phyloP scores from a whole-genome alignment of 2,797 vertebrate genomes.

The Bradypodion ventrale region DNA sequence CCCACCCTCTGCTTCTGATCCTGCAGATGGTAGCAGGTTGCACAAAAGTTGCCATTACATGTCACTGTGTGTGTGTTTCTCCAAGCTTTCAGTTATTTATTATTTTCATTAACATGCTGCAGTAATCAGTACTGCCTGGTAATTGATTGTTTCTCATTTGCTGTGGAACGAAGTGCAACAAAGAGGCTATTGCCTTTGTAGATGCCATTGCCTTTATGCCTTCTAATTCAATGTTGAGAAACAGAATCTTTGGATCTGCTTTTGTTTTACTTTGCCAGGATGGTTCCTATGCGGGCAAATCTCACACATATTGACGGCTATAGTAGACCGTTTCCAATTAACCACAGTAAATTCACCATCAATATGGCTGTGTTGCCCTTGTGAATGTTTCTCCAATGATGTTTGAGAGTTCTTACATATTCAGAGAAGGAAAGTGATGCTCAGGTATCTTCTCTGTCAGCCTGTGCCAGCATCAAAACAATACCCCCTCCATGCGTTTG shows the following conservation, averaged over 20 bases:
- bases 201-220: rapidly evolving
- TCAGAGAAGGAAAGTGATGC: no score
- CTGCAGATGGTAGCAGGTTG: conserved; percentile 14
- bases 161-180: conserved; percentile 44
- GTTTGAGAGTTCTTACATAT: neutral
- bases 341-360: neutral
- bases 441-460: no score
- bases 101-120: conserved; percentile 12
- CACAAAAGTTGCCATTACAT: conserved; percentile 8
- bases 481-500: no score
- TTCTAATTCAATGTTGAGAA: conserved; percentile 14
- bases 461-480: no score
- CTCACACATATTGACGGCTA: neutral
- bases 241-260: neutral
- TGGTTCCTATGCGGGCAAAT: neutral
- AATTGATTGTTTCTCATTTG: conserved; percentile 42
- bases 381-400: neutral
- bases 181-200: conserved; percentile 12
- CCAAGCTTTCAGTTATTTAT: conserved; percentile 7
- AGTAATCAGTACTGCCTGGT: conserved; percentile 11
- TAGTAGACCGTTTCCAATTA: neutral
- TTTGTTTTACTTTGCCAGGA: neutral
- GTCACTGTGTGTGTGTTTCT: neutral
- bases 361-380: neutral
- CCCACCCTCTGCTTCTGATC: neutral